Evolutionary conservation across 2,797 vertebrate genomes (phyloP).

Genomic region (Eptatretus atami): DNA sequence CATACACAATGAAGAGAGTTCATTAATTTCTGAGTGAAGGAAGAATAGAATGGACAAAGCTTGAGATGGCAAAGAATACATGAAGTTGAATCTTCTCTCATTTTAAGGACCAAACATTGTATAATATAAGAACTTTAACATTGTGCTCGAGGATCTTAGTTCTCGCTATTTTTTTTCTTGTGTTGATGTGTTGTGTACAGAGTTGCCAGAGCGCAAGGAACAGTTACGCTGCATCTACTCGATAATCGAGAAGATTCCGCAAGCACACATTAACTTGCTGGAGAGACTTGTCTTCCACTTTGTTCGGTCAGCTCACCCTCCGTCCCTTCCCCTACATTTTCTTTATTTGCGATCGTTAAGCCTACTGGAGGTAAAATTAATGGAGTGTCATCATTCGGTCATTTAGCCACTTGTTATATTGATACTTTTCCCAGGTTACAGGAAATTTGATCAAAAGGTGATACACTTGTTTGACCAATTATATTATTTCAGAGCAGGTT

Average conservation of each 20-base stretch:
- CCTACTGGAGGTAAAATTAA: neutral
- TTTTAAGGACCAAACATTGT: too few species aligned
- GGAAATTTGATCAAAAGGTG: too few species aligned
- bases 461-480: too few species aligned
- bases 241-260: slow-evolving; percentile 68
- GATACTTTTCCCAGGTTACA: too few species aligned
- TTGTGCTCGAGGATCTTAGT: neutral
- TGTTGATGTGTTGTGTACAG: slow-evolving; percentile 14
- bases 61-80: too few species aligned
- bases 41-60: too few species aligned
- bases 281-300: slow-evolving; percentile 89
- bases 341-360: neutral
- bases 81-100: too few species aligned
- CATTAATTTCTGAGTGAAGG: too few species aligned
- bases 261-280: slow-evolving; percentile 59
- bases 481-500: too few species aligned
- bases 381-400: neutral
- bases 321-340: neutral
- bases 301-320: slow-evolving; percentile 29
- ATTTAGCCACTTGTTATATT: neutral
- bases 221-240: slow-evolving; percentile 49
- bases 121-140: too few species aligned
- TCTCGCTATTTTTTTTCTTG: neutral
- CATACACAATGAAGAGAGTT: too few species aligned
- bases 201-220: slow-evolving; percentile 65